Conservation (phyloP, 2,797 vertebrate genomes). For the Chelon auratus region DNA sequence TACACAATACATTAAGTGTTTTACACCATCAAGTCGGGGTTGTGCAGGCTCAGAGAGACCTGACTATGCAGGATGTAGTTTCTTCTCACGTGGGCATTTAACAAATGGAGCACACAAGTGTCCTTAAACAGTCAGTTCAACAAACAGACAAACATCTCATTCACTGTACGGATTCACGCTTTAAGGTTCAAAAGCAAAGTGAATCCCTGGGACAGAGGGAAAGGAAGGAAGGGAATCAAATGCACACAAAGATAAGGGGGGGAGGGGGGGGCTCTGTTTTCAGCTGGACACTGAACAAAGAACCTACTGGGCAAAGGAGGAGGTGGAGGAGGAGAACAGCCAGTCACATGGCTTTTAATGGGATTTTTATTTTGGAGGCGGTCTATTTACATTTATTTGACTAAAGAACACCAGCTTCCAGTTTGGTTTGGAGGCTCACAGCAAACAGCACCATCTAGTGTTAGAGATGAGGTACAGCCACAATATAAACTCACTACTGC, state of each 20-base stretch:
- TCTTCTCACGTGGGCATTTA: neutral
- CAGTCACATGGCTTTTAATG: conserved; percentile 4
- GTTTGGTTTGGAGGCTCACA: conserved; percentile 1
- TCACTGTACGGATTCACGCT: conserved; percentile 19
- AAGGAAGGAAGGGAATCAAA: conserved; percentile 41
- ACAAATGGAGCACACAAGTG: neutral
- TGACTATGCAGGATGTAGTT: neutral
- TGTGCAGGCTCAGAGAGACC: neutral
- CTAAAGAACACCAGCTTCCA: neutral
- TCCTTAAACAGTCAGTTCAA: neutral
- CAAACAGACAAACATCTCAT: conserved; percentile 20
- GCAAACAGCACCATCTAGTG: conserved; percentile 74
- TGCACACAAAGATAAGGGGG: conserved; percentile 38
- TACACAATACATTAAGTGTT: neutral
- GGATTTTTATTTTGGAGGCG: neutral
- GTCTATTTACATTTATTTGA: neutral
- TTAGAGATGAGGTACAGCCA: conserved; percentile 8
- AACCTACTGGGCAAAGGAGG: conserved; percentile 24
- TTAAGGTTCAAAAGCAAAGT: conserved; percentile 23
- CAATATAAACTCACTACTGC: neutral
- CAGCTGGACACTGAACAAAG: conserved; percentile 52
- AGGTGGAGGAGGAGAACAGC: neutral
- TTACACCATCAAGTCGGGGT: neutral
- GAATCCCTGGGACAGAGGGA: conserved; percentile 22
- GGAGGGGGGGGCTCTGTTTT: conserved; percentile 23